These are phyloP conservation scores for Lasioglossum zephyrum DNA, from an alignment of 2,888 invertebrate species.

Conservation along the genomic window DNA sequence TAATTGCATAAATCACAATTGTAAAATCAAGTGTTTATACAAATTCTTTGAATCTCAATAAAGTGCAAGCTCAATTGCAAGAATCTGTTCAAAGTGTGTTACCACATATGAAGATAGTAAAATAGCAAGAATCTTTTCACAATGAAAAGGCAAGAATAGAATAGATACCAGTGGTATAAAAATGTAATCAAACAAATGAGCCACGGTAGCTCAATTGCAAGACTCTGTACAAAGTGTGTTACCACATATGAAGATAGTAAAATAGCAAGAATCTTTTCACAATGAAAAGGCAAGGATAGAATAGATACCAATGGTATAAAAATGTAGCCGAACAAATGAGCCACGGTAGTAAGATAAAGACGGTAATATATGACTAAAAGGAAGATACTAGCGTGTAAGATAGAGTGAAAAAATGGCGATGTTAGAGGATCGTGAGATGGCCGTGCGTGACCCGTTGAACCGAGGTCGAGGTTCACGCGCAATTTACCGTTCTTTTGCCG, in stretches of 20 bases:
- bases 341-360: not conserved
- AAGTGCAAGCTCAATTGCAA: not conserved
- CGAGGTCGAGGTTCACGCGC: not conserved
- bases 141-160: too few species aligned
- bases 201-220: not conserved
- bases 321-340: not conserved
- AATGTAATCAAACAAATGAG: not conserved
- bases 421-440: not conserved
- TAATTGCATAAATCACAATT: not conserved
- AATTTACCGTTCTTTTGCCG: slow-evolving; percentile 9
- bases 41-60: not conserved
- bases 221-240: too few species aligned
- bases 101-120: not conserved
- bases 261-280: not conserved
- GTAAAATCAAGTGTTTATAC: not conserved
- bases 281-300: too few species aligned
- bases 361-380: not conserved
- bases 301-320: not conserved
- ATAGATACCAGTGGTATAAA: not conserved
- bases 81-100: too few species aligned
- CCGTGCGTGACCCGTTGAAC: not conserved
- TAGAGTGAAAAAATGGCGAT: not conserved
- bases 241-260: not conserved
- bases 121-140: not conserved
- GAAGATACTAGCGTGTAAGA: not conserved